A percentile compares a stretch with the other conserved stretches of the same genome.
Evolutionary conservation across 2,888 invertebrate genomes (phyloP).

Genomic region (Plebejus melissa): DNA sequence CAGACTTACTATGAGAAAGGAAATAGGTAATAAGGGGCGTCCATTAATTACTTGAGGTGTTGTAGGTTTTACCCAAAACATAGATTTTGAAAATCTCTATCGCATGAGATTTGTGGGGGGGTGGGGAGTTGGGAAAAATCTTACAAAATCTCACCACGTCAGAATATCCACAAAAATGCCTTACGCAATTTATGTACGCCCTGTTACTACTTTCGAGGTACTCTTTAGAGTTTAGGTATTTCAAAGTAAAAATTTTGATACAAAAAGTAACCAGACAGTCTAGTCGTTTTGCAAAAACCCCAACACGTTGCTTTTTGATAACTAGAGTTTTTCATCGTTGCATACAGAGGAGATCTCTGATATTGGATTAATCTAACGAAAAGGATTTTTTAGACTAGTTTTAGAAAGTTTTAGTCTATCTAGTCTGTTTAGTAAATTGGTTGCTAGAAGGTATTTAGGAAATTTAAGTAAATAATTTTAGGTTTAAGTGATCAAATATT

Average conservation of each 20-base stretch:
- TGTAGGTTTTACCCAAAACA: too few relatives aligned
- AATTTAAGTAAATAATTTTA: neutral
- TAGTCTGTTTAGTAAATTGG: neutral
- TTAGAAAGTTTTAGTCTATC: neutral
- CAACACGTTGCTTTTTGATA: neutral
- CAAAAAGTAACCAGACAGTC: neutral
- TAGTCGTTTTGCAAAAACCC: neutral
- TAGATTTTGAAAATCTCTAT: too few relatives aligned
- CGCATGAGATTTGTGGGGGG: too few relatives aligned
- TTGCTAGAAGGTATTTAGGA: neutral
- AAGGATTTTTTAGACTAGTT: constrained; percentile 13
- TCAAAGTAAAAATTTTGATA: neutral
- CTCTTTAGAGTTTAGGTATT: neutral
- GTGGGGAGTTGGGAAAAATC: too few relatives aligned
- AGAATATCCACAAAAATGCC: too few relatives aligned
- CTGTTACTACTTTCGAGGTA: too few relatives aligned
- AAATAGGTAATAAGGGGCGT: too few relatives aligned
- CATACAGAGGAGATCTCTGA: neutral
- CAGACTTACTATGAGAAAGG: too few relatives aligned
- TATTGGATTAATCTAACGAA: constrained; percentile 5
- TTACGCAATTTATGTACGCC: too few relatives aligned
- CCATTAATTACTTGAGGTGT: too few relatives aligned
- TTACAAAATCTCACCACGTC: too few relatives aligned
- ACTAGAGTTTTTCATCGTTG: neutral
- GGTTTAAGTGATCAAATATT: neutral